Conservation (phyloP, 2,113 vertebrate genomes). For the Stigmatopora nigra region DNA sequence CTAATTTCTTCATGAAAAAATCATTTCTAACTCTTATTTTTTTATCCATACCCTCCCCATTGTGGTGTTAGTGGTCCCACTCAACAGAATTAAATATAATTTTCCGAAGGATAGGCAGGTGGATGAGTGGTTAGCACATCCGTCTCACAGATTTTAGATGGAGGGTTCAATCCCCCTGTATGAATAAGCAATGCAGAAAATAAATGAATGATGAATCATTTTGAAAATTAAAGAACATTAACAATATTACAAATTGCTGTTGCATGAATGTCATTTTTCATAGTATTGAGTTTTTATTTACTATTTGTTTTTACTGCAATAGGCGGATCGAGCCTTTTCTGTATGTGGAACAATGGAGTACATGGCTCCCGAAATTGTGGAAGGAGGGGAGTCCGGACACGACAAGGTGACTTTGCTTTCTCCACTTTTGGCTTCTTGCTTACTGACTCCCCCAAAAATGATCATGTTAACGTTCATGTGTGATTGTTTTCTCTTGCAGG, state of each 20-base stretch:
- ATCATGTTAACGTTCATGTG: background rate
- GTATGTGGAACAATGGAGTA: constrained; percentile 97
- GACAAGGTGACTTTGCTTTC: constrained; percentile 78
- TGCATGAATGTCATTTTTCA: background rate
- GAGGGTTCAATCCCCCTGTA: too few relatives aligned
- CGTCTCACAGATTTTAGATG: too few relatives aligned
- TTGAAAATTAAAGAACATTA: too few relatives aligned
- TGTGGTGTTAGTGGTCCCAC: too few relatives aligned
- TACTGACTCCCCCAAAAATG: background rate
- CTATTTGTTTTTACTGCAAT: background rate
- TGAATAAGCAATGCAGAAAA: too few relatives aligned
- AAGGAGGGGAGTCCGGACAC: constrained; percentile 88
- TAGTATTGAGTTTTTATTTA: background rate
- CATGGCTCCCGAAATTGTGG: constrained; percentile 97
- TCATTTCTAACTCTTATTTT: too few relatives aligned
- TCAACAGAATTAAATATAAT: too few relatives aligned
- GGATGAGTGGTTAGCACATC: too few relatives aligned
- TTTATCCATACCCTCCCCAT: too few relatives aligned
- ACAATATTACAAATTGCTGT: background rate
- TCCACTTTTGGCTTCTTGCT: background rate
- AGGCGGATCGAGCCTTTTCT: constrained; percentile 90
- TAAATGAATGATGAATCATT: too few relatives aligned
- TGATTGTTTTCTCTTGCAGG: constrained; percentile 63
- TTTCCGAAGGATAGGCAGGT: too few relatives aligned
- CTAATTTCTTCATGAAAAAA: too few relatives aligned